Evolutionary conservation across 2,113 vertebrate species (phyloP), one percentile per base, ranked within the genome.

Genomic region (Dromaius novaehollandiae): DNA sequence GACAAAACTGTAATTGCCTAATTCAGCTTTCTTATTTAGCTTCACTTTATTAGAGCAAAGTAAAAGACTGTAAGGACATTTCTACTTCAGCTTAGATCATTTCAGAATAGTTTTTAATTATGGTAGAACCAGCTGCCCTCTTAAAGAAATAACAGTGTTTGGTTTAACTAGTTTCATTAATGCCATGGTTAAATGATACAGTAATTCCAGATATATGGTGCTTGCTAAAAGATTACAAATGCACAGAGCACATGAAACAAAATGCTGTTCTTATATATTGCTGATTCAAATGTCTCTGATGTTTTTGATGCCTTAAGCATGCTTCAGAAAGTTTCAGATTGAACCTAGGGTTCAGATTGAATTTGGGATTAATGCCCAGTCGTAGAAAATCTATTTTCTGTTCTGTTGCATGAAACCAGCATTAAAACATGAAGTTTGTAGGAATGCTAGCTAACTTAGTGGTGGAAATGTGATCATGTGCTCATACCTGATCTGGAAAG

Each of bases 1-100:
- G 89, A 95, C 87, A 95, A 94, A 95, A 71, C 24, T 44, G 16
- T 70, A 81, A 88, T 86, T 95, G 46, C 55, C 81, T 71, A 88
- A 90, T 85, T 94, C 89, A 96, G 85, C 75, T 89, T 86, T 95
- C 28, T 24, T 88, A 13, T 83, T 83, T 86, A 71, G 50, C 56
- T 44, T 66, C 8, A 0, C 77, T 93, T 85, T 55, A 4, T 56
- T 64, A 78, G 32, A 90, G 36, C 17, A 93, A 76, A 22, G 53
- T 15, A 89, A 51, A 93, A 88, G 85, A 25, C 68, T 78, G 13
- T 44, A 75, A 84, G 78, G 46, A 68, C 42, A 30, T 88, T 84
- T 68, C 51, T 68, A 36, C n/a, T 78, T 90, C 68, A 25, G 3
- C 28, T 91, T 75, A 19, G 17, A 32, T 81, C 11, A 74, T 61